A percentile compares a stretch with the other conserved stretches of the same genome.
These are phyloP conservation scores for Monoplex corrugatus DNA, from an alignment of 2,888 invertebrate genomes.

Conservation along the genomic window DNA sequence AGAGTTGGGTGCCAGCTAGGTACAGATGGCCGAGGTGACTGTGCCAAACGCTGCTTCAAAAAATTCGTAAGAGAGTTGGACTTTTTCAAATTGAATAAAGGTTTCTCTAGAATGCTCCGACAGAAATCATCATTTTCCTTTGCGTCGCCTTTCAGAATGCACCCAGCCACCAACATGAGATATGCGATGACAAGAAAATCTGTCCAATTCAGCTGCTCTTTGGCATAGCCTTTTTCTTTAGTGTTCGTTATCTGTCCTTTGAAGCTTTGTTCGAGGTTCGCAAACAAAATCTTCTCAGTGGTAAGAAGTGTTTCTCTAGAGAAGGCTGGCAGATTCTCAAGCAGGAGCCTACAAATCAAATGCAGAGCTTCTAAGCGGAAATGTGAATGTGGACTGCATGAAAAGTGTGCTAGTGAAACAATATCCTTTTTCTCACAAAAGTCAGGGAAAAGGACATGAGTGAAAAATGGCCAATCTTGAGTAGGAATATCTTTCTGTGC, in stretches of 20 bases:
- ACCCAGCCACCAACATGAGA: not conserved
- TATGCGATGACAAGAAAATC: not conserved
- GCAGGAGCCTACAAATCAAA: not conserved
- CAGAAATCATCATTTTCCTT: not conserved
- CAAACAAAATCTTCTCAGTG: not conserved
- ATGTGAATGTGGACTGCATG: not conserved
- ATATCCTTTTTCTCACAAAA: not conserved
- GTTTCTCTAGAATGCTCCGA: not conserved
- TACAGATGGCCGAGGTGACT: not conserved
- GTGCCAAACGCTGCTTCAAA: not conserved
- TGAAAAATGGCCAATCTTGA: not conserved
- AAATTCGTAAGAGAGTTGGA: not conserved
- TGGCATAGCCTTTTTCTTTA: not conserved
- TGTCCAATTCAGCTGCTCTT: not conserved
- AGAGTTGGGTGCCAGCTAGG: not conserved
- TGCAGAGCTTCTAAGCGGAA: constrained; percentile 32
- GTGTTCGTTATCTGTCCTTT: not conserved
- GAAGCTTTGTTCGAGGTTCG: not conserved
- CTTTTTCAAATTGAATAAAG: constrained; percentile 7
- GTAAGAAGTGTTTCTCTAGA: not conserved
- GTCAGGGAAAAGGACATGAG: not conserved
- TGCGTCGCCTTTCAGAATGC: not conserved
- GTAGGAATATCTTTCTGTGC: not conserved
- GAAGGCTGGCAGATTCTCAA: not conserved
- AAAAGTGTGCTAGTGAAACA: not conserved